Base-by-base conservation (phyloP, 2,113 vertebrate species). In the Charina bottae region DNA sequence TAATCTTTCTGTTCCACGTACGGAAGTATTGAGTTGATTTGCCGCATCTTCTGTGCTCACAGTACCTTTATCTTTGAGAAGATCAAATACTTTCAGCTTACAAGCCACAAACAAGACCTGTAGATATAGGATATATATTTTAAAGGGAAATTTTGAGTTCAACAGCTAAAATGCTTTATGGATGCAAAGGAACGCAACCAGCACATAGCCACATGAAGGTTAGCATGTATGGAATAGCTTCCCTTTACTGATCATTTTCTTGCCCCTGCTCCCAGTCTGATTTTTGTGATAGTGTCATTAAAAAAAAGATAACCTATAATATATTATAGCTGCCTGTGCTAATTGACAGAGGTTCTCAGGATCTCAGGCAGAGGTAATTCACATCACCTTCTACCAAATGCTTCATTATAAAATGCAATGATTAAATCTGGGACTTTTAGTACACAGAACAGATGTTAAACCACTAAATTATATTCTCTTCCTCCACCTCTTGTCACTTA, bases 101-200 rank as follows among this genome's bases (percentile, higher is more conserved):
- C 97, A 98, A 0, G 99, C 98, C 2, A 97, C 97, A 93, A 99
- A 98, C 33, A 99, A 96, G 11, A 97, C 97, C 99, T 99, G 96
- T 0, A 26, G 2, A 2, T 0, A 89, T 2, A 11, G 88, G 56
- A 94, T 33, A 94, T 8, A 0, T 5, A 72, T 89, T 92, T 2
- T 92, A 37, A 21, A 13, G 54, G 89, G 89, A 55, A 90, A 89
- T 9, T 64, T 46, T 19, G 58, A 37, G 26, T 33, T 10, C 21
- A 5, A 87, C n/a, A 59, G 72, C 17, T 78, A 9, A 72, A 72
- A 53, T 85, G 6, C 26, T 85, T 85, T 46, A 28, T n/a, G 24
- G 24, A n/a, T 33, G n/a, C 33, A 53, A 83, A 56, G 13, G 8
- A 83, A 37, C 28, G 26, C 17, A 28, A 26, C 4, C 33, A 28